These are phyloP conservation scores for Trichogramma dendrolimi DNA, from an alignment of 2,888 invertebrate species.

Conservation along the genomic window DNA sequence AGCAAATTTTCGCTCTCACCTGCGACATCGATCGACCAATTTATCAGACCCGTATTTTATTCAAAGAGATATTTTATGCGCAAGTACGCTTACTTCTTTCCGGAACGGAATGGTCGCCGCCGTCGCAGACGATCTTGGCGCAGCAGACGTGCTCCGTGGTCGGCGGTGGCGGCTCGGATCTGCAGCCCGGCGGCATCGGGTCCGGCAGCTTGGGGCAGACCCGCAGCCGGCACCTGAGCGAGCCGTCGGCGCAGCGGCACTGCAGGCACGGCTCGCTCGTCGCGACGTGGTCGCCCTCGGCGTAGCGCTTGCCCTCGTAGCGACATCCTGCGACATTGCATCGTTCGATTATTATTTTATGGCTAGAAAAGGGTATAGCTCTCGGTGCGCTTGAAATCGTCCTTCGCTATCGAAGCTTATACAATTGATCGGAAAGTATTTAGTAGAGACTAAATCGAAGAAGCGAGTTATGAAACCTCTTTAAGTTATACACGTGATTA, in stretches of 20 bases:
- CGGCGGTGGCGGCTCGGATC: conserved; percentile 57
- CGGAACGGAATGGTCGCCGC: conserved; percentile 23
- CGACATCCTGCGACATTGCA: conserved; percentile 59
- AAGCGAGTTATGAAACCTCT: too few species aligned
- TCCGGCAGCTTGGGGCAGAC: conserved; percentile 73
- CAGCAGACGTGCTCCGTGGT: conserved; percentile 67
- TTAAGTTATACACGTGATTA: too few species aligned
- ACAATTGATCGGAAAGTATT: too few species aligned
- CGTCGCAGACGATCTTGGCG: conserved; percentile 68
- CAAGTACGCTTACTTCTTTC: background rate
- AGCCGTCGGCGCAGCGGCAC: conserved; percentile 70
- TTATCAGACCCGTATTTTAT: background rate
- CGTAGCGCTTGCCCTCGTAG: conserved; percentile 68
- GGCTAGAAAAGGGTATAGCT: conserved; percentile 1
- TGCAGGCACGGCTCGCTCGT: conserved; percentile 74
- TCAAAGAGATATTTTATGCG: background rate
- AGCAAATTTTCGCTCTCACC: conserved; percentile 38
- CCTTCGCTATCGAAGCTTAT: too few species aligned
- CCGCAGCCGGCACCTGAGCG: conserved; percentile 71
- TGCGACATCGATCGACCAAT: conserved; percentile 30
- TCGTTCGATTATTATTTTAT: conserved; percentile 5
- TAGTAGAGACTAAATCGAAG: too few species aligned
- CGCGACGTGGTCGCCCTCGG: conserved; percentile 62
- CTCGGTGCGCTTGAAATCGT: too few species aligned
- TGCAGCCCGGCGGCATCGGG: conserved; percentile 71